phyloP scores from a whole-genome alignment of 1,140 invertebrate genomes.

The Psilanteris sp. region DNA sequence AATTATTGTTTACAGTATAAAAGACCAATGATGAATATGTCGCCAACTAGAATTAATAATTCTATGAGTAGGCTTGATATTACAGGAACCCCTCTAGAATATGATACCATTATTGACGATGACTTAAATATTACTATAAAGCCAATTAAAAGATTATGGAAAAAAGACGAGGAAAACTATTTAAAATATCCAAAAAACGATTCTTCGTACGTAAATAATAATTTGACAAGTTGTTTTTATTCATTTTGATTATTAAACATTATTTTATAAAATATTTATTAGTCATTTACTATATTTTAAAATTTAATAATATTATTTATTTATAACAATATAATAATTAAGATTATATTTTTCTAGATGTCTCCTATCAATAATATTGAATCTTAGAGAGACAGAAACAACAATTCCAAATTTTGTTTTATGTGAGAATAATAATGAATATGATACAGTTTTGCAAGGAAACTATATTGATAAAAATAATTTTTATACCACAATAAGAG shows the following conservation, averaged over 20 bases:
- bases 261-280: slow-evolving; percentile 3
- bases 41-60: not conserved
- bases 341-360: too few relatives aligned
- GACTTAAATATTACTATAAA: slow-evolving; percentile 61
- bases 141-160: slow-evolving; percentile 61
- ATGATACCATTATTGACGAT: slow-evolving; percentile 7
- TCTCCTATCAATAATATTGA: too few relatives aligned
- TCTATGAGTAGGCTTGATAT: slow-evolving; percentile 3
- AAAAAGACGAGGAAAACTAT: slow-evolving; percentile 65
- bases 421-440: slow-evolving; percentile 63
- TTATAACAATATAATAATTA: too few relatives aligned
- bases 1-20: too few relatives aligned
- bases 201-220: slow-evolving; percentile 58
- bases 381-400: slow-evolving; percentile 31
- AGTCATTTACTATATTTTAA: slow-evolving; percentile 44
- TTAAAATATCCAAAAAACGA: slow-evolving; percentile 52
- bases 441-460: slow-evolving; percentile 66
- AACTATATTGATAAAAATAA: slow-evolving; percentile 36
- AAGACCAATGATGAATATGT: too few relatives aligned
- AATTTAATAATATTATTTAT: too few relatives aligned
- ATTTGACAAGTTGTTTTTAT: slow-evolving; percentile 1
- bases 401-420: slow-evolving; percentile 67
- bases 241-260: not conserved
- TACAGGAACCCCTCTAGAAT: slow-evolving; percentile 23
- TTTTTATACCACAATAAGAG: slow-evolving; percentile 66